Conservation (phyloP, 2,888 invertebrate genomes). For the Polyploca ridens region DNA sequence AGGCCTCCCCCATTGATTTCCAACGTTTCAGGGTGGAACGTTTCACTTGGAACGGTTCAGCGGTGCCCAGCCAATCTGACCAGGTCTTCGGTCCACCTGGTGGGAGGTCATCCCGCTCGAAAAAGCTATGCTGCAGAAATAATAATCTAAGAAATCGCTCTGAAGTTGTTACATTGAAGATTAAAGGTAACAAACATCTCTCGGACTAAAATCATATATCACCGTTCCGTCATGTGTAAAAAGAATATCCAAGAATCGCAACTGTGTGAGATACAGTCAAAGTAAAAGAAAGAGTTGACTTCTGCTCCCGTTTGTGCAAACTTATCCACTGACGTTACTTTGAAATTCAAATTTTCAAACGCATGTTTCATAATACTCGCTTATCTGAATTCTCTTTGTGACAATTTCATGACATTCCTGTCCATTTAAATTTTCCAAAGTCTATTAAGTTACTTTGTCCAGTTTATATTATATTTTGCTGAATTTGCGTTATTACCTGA, state of each 20-base stretch:
- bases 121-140: too few species aligned
- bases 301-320: slow-evolving; percentile 27
- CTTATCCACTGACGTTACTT: slow-evolving; percentile 31
- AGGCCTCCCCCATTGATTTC: too few species aligned
- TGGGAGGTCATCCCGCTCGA: too few species aligned
- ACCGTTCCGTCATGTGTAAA: not conserved
- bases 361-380: slow-evolving; percentile 44
- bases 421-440: slow-evolving; percentile 10
- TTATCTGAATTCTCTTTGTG: slow-evolving; percentile 51
- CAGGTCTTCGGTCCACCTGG: too few species aligned
- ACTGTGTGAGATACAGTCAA: slow-evolving; percentile 16
- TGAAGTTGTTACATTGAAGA: too few species aligned
- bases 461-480: not conserved
- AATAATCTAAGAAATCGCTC: too few species aligned
- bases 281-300: slow-evolving; percentile 34
- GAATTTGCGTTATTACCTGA: too few species aligned
- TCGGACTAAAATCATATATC: too few species aligned
- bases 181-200: too few species aligned
- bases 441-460: not conserved
- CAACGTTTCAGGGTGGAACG: too few species aligned
- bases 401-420: slow-evolving; percentile 26
- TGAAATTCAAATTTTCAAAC: slow-evolving; percentile 56
- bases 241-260: not conserved
- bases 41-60: too few species aligned
- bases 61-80: too few species aligned